A percentile compares a stretch with the other conserved stretches of the same genome.
These are phyloP conservation scores for Lutjanus campechanus DNA, from an alignment of 2,797 vertebrate species.

Conservation along the genomic window DNA sequence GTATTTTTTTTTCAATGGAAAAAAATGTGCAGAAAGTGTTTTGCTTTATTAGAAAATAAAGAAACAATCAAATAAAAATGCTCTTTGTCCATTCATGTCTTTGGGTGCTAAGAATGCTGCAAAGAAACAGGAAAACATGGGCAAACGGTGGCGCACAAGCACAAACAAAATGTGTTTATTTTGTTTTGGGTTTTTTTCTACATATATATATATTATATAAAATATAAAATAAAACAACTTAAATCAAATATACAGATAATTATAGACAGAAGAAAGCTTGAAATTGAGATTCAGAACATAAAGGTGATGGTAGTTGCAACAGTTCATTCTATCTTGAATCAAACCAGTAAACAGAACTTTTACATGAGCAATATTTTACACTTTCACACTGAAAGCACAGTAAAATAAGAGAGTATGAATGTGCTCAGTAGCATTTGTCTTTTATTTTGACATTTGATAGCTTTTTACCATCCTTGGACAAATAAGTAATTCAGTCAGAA, in stretches of 20 bases:
- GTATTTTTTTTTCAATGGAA: conserved; percentile 58
- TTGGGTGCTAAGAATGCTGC: background rate
- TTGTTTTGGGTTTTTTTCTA: too few relatives aligned
- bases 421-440: background rate
- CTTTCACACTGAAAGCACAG: background rate
- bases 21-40: conserved; percentile 56
- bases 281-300: background rate
- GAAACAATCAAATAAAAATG: conserved; percentile 44
- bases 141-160: background rate
- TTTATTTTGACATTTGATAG: background rate
- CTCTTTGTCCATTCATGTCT: conserved; percentile 17
- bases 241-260: background rate
- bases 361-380: background rate
- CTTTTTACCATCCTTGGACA: background rate
- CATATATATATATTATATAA: too few relatives aligned
- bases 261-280: background rate
- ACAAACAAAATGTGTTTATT: background rate
- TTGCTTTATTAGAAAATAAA: conserved; percentile 69
- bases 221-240: too few relatives aligned
- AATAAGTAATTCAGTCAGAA: background rate
- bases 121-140: background rate
- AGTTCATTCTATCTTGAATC: background rate
- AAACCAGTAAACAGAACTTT: background rate
- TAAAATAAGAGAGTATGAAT: background rate
- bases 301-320: background rate